Conservation (phyloP, 2,113 vertebrate species). For the Cyanocitta stelleri region DNA sequence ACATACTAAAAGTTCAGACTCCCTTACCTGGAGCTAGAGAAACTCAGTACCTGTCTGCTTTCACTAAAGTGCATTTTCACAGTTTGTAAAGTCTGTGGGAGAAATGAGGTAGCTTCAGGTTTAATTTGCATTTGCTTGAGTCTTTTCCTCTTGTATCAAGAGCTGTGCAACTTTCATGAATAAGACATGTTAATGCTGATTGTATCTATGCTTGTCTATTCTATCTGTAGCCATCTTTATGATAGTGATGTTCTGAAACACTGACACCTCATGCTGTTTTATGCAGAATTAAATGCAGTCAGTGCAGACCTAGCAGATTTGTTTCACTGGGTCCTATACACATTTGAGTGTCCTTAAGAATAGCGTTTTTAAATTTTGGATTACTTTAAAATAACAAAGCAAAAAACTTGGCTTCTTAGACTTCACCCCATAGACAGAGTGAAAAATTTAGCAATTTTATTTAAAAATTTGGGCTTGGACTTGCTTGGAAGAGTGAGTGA, state of each 20-base stretch:
- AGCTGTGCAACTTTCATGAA: not conserved
- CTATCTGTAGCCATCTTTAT: not conserved
- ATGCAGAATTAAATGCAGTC: not conserved
- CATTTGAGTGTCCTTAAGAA: not conserved
- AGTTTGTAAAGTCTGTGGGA: not conserved
- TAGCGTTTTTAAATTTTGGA: not conserved
- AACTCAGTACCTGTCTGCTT: not conserved
- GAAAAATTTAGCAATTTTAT: not conserved
- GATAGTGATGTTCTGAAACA: not conserved
- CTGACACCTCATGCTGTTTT: not conserved
- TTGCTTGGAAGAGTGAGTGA: not conserved
- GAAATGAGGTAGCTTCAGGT: not conserved
- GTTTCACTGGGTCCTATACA: not conserved
- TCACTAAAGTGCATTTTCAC: not conserved
- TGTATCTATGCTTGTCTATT: not conserved
- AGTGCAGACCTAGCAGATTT: not conserved
- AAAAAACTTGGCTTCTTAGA: not conserved
- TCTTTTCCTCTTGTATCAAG: not conserved
- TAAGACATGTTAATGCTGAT: not conserved
- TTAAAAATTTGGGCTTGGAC: not conserved
- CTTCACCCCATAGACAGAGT: not conserved
- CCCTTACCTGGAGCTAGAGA: not conserved
- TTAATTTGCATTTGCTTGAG: not conserved
- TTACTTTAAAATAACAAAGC: not conserved
- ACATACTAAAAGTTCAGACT: not conserved